Evolutionary conservation across 2,113 vertebrate genomes (phyloP).

Genomic region (Ammodramus savannarum): DNA sequence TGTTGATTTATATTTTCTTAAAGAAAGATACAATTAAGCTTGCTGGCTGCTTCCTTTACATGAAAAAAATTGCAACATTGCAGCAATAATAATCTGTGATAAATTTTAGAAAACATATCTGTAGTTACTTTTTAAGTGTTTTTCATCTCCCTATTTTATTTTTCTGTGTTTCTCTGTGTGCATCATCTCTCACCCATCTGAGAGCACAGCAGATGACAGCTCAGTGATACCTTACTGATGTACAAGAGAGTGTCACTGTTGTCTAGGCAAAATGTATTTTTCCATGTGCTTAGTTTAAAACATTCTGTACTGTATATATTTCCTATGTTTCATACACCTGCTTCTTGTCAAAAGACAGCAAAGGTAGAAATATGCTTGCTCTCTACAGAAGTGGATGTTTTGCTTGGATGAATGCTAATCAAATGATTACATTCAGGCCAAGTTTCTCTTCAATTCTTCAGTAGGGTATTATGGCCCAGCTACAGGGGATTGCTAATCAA

Average conservation of each 20-base stretch:
- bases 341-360: not conserved
- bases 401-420: conserved; percentile 36
- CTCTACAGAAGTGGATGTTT: not conserved
- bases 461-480: not conserved
- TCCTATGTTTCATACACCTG: not conserved
- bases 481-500: conserved; percentile 25
- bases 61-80: not conserved
- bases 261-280: conserved; percentile 3
- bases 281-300: not conserved
- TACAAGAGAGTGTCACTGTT: not conserved
- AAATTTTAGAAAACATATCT: not conserved
- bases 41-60: not conserved
- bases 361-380: not conserved
- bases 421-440: conserved; percentile 27
- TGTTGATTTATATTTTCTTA: not conserved
- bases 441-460: not conserved
- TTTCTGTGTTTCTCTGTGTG: not conserved
- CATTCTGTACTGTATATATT: not conserved
- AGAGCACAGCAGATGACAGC: not conserved
- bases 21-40: not conserved
- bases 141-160: not conserved
- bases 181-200: not conserved
- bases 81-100: not conserved
- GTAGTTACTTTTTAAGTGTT: not conserved
- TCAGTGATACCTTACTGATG: not conserved